A percentile compares a stretch with the other conserved stretches of the same genome.
Evolutionary conservation across 2,888 invertebrate genomes (phyloP).

Genomic region (Timema cristinae): DNA sequence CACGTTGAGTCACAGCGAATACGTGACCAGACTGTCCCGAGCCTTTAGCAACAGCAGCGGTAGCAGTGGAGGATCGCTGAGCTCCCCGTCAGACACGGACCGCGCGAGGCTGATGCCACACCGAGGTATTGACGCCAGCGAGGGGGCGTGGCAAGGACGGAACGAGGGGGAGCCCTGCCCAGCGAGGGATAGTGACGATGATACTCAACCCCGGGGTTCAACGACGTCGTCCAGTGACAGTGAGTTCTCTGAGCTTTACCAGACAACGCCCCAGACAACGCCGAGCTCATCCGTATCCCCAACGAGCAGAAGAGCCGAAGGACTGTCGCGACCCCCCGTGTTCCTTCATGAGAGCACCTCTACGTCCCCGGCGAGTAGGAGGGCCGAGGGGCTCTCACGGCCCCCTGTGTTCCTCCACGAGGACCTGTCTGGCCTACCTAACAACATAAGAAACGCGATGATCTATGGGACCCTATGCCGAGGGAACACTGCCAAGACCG

Average conservation of each 20-base stretch:
- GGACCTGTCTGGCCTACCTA: constrained; percentile 42
- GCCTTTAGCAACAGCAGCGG: constrained; percentile 43
- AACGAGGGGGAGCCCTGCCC: neutral
- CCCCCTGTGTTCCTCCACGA: constrained; percentile 42
- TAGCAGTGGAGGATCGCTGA: constrained; percentile 40
- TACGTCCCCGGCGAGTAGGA: constrained; percentile 23
- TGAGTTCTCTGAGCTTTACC: constrained; percentile 30
- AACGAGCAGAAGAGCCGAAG: constrained; percentile 13
- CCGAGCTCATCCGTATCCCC: constrained; percentile 28
- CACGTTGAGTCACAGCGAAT: constrained; percentile 44
- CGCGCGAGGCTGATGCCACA: no score
- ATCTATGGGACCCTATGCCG: constrained; percentile 44
- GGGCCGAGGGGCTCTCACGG: constrained; percentile 13
- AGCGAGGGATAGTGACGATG: constrained; percentile 12
- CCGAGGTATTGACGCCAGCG: neutral
- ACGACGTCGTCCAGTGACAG: constrained; percentile 29
- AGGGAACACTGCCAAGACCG: constrained; percentile 17
- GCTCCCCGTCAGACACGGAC: neutral
- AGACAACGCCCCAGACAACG: constrained; percentile 27
- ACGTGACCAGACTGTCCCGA: constrained; percentile 43
- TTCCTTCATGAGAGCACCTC: constrained; percentile 43
- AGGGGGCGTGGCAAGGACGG: neutral
- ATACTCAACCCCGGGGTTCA: constrained; percentile 14
- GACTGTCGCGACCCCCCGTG: constrained; percentile 33
- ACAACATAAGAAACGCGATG: constrained; percentile 44